Evolutionary conservation across 2,888 invertebrate species (phyloP), one percentile per base, ranked within the genome.

Genomic region (Siphlonurus alternatus): DNA sequence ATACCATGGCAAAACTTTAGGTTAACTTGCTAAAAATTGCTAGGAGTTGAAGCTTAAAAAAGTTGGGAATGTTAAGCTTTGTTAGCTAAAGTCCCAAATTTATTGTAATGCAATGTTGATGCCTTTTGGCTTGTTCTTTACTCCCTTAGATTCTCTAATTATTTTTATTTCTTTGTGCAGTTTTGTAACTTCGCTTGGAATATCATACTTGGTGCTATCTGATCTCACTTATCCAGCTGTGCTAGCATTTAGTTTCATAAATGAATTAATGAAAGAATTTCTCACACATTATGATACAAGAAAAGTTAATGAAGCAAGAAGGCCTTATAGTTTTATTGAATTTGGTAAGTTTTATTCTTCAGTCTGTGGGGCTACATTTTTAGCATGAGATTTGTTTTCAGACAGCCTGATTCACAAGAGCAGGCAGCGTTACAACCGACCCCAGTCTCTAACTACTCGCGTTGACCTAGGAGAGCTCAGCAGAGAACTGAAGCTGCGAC

Each of bases 301-400:
- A 7, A 72, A 71, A 66, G 71, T 77, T 10, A 71, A 70, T 62
- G 69, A 71, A 61, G 73, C 73, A 19, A 71, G 73, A 59, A 70
- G 78, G 63, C 77, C 77, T 1, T 78, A 77, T 69, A 71, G 73
- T 59, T 74, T 77, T 65, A 76, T 77, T 64, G 74, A 76, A 66
- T 78, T 77, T 71, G 77, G 77, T 77, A 70, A 70, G 73, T 69
- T 18, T 59, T 25, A 25, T 25, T 23, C 18, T 24, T 2, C 38
- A 5, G 18, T 19, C 7, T 1, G 20, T 38, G 22, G 3, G 18
- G 18, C 23, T 61, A 23, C 18, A 25, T 23, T 1, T 19, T 18
- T 56, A 25, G 15, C 25, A 23, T 54, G 23, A 20, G 18, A 54
- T 38, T 56, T 62, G 15, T 61, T 62, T 63, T 61, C 25, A 72